Evolutionary conservation across 2,797 vertebrate species (phyloP).

Genomic region (Carapus acus): DNA sequence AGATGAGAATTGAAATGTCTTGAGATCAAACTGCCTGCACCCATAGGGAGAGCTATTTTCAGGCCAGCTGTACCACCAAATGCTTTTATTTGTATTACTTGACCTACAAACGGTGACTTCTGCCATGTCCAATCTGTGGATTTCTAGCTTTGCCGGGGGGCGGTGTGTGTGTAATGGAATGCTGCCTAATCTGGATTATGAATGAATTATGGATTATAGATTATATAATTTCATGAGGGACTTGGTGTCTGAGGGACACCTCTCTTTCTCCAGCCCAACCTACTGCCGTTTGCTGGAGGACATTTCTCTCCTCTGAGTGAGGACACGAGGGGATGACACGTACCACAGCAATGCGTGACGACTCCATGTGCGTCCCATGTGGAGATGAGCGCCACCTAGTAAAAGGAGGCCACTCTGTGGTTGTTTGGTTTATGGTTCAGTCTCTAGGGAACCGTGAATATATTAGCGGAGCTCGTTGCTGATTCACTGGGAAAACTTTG

Average conservation of each 20-base stretch:
- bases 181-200: conserved; percentile 62
- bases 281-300: conserved; percentile 27
- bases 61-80: conserved; percentile 37
- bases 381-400: conserved; percentile 16
- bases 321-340: conserved; percentile 32
- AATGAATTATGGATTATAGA: conserved; percentile 62
- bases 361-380: conserved; percentile 39
- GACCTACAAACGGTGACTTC: conserved; percentile 57
- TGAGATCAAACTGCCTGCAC: conserved; percentile 10
- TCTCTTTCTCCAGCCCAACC: neutral
- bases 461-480: conserved; percentile 9
- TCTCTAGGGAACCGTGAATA: conserved; percentile 43
- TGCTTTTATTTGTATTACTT: conserved; percentile 36
- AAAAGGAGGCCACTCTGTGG: conserved; percentile 13
- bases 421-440: conserved; percentile 13
- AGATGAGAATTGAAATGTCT: conserved; percentile 49
- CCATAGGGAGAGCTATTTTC: conserved; percentile 43
- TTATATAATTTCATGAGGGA: conserved; percentile 58
- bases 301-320: conserved; percentile 31
- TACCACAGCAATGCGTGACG: conserved; percentile 38
- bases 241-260: conserved; percentile 43
- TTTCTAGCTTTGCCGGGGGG: conserved; percentile 18
- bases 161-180: conserved; percentile 40
- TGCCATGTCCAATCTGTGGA: conserved; percentile 33
- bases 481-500: conserved; percentile 2